Percentiles rank a stretch among this genome's conserved stretches.
Evolutionary conservation across 1,140 invertebrate species (phyloP).

Genomic region (Dendroctonus ponderosae): DNA sequence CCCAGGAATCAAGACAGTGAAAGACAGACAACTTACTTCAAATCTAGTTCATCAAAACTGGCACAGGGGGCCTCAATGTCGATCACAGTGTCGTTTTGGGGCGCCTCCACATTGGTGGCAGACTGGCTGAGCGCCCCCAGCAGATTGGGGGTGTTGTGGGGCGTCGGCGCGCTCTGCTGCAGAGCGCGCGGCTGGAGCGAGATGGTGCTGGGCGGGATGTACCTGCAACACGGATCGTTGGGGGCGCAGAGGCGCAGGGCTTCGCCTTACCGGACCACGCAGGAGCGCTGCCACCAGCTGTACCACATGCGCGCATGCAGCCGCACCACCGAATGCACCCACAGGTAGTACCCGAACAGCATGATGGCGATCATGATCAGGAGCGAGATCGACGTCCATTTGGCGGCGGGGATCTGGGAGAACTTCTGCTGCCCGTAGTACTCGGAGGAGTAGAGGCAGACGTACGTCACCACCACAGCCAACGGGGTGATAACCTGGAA

Average conservation of each 20-base stretch:
- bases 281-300: conserved; percentile 57
- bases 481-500: conserved; percentile 50
- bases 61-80: conserved; percentile 10
- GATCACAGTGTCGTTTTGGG: conserved; percentile 10
- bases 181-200: conserved; percentile 15
- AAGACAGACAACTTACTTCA: conserved; percentile 10
- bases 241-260: too few species aligned
- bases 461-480: conserved; percentile 53
- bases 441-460: conserved; percentile 54
- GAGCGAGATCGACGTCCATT: conserved; percentile 54
- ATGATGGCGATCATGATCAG: conserved; percentile 53
- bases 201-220: conserved; percentile 40
- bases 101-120: conserved; percentile 20
- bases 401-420: conserved; percentile 51
- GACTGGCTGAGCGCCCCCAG: conserved; percentile 13
- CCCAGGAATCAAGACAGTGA: too few species aligned
- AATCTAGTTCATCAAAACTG: conserved; percentile 23
- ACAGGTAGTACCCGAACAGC: conserved; percentile 54
- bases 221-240: conserved; percentile 20
- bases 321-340: conserved; percentile 53
- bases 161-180: conserved; percentile 4
- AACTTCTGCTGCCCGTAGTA: conserved; percentile 55
- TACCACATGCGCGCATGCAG: conserved; percentile 56
- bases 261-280: conserved; percentile 47
- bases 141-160: conserved; percentile 29